Base-by-base conservation (phyloP, 2,797 vertebrate species). In the Poecilia velifera region DNA sequence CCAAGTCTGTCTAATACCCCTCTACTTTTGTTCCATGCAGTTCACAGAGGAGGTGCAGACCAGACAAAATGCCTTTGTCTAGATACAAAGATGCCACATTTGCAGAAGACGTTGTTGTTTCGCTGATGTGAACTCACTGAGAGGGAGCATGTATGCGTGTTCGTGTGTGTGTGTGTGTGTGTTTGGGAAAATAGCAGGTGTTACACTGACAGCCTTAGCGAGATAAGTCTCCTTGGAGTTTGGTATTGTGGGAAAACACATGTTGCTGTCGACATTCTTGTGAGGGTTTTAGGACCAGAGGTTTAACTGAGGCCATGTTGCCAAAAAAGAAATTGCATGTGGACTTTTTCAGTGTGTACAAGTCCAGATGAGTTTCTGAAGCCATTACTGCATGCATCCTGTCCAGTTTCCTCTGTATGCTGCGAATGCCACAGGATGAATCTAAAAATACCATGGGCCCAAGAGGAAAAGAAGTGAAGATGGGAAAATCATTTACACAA, bases 171-270 rank as follows among this genome's bases (percentile, higher is more conserved):
- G 76, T 55, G 57, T 57, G 77, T 66, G 68, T 41, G 75, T 47
- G 53, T 74, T 75, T 76, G 55, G 31, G 6, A 53, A 51, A 25
- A 45, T 62, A 82, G 6, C 83, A 81, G 87, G 87, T 85, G 84
- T 73, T 89, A 73, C 81, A 77, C 45, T 76, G 76, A 83, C 68
- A 74, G 72, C 55, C n/a, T 73, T 79, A 53, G 57, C 75, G 83
- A 79, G 18, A 72, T 57, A 49, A 84, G 18, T 74, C 83, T 87
- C 90, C 43, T 41, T 25, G 51, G 88, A 87, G 85, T 75, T 82
- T 49, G 36, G 45, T 78, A 84, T 81, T 89, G 91, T 92, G 90
- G 87, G 92, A 93, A 93, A 94, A 88, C 91, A 91, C 81, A 85
- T 87, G 87, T 86, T 90, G 87, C 84, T 88, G 83, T 88, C 78